Base-by-base conservation (phyloP, 2,888 invertebrate genomes). In the Pharmacophagus antenor region DNA sequence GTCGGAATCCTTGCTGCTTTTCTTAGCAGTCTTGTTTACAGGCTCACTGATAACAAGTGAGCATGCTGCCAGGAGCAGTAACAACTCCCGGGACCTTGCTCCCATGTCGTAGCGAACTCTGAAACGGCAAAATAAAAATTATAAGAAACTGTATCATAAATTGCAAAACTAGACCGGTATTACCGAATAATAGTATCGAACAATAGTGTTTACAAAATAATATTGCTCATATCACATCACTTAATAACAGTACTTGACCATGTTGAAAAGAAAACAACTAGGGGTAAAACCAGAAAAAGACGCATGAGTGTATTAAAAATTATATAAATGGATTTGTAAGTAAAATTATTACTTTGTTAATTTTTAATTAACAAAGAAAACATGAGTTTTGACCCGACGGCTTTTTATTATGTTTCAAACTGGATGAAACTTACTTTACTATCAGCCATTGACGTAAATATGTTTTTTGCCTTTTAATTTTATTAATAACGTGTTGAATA, bases 91-190 rank as follows among this genome's bases (percentile, higher is more conserved):
- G 84, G 79, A 82, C 86, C 79, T 88, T 76, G 80, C 82, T 81
- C 88, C 88, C 90, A 90, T 91, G 73, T 83, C 84, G 81, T 82
- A 78, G 84, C 73, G 86, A 88, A 88, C 87, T 87, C 90, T 90
- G 91, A 60, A 91, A 88, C 12, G 64, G 76, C 58, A 70, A 67
- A 77, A 76, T 57, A 49, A 52, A 47, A 52, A 61, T 31, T 31
- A 64, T 58, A 56, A 56, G 51, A 31, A 44, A 62, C 50, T 37
- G 62, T 76, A 77, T 70, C 70, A 69, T 73, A 67, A 73, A 75
- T 80, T 80, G 76, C 65, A 73, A 74, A 75, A 75, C 73, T 67
- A 74, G 69, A 67, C 64, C 55, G 62, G 70, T 73, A 76, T 57
- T 53, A 25, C 27, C 58, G 64, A 74, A 70, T 76, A 80, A 78